Conservation (phyloP, 2,113 vertebrate species). For the Balaenoptera acutorostrata region DNA sequence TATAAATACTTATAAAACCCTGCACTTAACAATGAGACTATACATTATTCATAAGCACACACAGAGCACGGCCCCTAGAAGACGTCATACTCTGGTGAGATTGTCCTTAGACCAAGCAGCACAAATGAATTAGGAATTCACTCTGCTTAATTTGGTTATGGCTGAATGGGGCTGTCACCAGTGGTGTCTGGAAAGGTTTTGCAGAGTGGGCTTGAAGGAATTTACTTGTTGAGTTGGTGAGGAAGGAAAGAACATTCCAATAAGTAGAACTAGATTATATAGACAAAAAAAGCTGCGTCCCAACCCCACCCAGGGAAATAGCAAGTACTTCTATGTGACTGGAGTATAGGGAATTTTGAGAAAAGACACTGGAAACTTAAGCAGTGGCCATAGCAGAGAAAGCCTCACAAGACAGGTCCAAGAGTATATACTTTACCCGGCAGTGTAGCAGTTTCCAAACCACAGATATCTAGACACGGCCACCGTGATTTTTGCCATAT, state of each 20-base stretch:
- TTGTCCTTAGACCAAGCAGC: not conserved
- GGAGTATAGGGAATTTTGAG: not conserved
- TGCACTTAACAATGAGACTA: not conserved
- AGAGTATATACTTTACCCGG: not conserved
- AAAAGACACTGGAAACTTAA: not conserved
- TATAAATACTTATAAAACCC: not conserved
- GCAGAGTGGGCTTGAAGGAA: not conserved
- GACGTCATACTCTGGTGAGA: too few species aligned
- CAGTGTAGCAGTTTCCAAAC: not conserved
- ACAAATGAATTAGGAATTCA: fast-evolving
- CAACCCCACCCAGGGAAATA: not conserved
- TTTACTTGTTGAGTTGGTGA: not conserved
- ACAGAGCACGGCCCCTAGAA: not conserved
- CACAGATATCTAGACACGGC: fast-evolving
- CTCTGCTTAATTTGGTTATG: not conserved
- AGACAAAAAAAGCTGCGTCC: not conserved
- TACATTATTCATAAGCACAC: not conserved
- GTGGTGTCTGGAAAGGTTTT: not conserved
- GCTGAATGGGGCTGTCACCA: too few species aligned
- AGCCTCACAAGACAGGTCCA: not conserved
- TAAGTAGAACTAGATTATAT: not conserved
- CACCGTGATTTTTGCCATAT: not conserved
- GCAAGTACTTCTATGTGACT: not conserved
- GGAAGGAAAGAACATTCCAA: not conserved
- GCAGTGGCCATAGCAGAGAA: not conserved